A percentile compares a stretch with the other conserved stretches of the same genome.
phyloP scores from a whole-genome alignment of 2,797 vertebrate genomes.

The Carduelis carduelis region DNA sequence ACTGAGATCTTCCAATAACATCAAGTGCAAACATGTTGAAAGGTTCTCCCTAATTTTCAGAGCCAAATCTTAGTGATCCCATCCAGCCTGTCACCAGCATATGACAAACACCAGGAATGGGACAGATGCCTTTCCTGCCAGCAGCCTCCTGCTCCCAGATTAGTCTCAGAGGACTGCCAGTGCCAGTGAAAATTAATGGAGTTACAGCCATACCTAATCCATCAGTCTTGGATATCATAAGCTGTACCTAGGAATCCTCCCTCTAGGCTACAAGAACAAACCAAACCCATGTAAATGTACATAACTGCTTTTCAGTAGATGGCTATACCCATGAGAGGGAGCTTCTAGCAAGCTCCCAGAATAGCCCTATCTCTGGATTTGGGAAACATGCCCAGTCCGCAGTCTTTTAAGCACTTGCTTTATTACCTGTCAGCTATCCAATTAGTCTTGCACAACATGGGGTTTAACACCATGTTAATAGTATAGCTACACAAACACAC shows the following conservation, averaged over 20 bases:
- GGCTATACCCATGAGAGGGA: background rate
- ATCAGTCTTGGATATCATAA: background rate
- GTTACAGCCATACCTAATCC: background rate
- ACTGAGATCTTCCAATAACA: background rate
- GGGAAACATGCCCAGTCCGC: background rate
- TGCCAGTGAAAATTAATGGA: background rate
- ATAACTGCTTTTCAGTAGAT: background rate
- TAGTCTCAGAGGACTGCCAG: background rate
- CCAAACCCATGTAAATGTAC: background rate
- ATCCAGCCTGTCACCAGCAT: background rate
- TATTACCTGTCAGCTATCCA: background rate
- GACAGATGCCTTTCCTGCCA: rapidly evolving
- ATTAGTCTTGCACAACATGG: background rate
- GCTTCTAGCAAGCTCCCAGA: background rate
- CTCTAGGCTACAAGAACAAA: background rate
- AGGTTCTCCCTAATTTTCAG: background rate
- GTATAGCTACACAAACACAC: background rate
- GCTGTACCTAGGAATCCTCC: background rate
- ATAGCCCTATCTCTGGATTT: background rate
- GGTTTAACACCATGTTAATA: background rate
- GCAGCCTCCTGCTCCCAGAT: background rate
- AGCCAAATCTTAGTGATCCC: background rate
- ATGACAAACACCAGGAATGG: background rate
- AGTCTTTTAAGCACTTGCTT: background rate
- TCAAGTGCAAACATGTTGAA: background rate